Base-by-base conservation (phyloP, 2,888 invertebrate species). In the Gasteruption jaculator region DNA sequence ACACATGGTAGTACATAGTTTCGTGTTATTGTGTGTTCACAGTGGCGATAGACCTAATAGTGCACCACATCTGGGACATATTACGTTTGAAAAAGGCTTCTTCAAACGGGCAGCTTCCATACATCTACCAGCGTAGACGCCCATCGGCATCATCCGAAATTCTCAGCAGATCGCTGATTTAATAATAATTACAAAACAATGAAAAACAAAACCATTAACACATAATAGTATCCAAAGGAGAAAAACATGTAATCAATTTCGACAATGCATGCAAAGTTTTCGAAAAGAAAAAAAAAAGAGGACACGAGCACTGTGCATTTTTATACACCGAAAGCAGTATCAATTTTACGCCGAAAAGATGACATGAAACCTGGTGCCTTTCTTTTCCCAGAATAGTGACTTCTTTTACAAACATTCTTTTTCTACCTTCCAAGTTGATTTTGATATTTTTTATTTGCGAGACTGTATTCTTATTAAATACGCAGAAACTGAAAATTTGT, bases 31-130 rank as follows among this genome's bases (percentile, higher is more conserved):
- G 71, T 73, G 74, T 73, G 71, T 67, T 75, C 91, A 79, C 89
- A 95, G 97, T 97, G 82, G 97, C 97, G 76, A 96, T 97, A 78
- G 93, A 95, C 79, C 83, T 99, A 74, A 96, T 99, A 77, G 96
- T 96, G 64, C 94, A 95, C 75, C 96, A 97, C 82, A 95, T 97
- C 76, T 86, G 93, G 83, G 96, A 96, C 77, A 86, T 94, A 67
- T 85, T 96, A 76, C 86, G 79, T 70, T 74, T 73, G 60, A 74
- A 69, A 71, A 70, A 69, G 58, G 74, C 69, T 65, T 69, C 65
- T 62, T 67, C 64, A 59, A 57, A 69, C 72, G 72, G 71, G 72
- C 71, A 68, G 69, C 73, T 72, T 72, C 73, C 71, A 66, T 68
- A 64, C 63, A 54, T 64, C 59, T 58, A 58, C 54, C 68, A 69